Percentiles rank a stretch among this genome's conserved stretches.
Conservation (phyloP, 2,113 vertebrate genomes). For the Microcebus ravelobensis region DNA sequence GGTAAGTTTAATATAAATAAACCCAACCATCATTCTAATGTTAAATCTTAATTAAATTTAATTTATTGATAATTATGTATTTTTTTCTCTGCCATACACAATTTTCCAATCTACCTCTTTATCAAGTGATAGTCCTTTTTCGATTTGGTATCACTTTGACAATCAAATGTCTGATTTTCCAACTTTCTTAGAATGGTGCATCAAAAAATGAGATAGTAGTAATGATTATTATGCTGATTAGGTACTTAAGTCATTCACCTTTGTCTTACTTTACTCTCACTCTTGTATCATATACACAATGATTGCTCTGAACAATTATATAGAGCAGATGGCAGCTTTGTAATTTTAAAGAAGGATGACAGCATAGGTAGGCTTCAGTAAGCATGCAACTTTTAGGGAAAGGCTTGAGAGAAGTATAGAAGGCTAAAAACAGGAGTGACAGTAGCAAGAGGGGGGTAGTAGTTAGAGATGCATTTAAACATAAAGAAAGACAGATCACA, state of each 20-base stretch:
- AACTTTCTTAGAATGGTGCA: background rate
- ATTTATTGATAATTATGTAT: background rate
- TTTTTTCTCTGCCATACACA: background rate
- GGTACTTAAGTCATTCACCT: background rate
- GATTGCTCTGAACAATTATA: background rate
- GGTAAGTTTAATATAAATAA: background rate
- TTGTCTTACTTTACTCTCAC: background rate
- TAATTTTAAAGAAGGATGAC: background rate
- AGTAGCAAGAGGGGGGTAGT: accelerated
- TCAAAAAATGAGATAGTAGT: background rate
- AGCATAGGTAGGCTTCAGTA: background rate
- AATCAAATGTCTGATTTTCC: background rate
- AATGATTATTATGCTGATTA: background rate
- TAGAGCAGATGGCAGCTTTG: background rate
- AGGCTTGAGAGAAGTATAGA: background rate
- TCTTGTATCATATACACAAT: background rate
- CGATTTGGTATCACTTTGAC: background rate
- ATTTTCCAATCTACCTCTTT: background rate
- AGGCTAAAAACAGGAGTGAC: background rate
- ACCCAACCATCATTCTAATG: background rate
- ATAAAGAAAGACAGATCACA: background rate
- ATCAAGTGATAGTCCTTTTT: background rate
- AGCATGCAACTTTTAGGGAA: background rate
- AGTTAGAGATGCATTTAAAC: background rate
- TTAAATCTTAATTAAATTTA: background rate